phyloP scores from a whole-genome alignment of 2,113 vertebrate genomes.

The Martes martes region DNA sequence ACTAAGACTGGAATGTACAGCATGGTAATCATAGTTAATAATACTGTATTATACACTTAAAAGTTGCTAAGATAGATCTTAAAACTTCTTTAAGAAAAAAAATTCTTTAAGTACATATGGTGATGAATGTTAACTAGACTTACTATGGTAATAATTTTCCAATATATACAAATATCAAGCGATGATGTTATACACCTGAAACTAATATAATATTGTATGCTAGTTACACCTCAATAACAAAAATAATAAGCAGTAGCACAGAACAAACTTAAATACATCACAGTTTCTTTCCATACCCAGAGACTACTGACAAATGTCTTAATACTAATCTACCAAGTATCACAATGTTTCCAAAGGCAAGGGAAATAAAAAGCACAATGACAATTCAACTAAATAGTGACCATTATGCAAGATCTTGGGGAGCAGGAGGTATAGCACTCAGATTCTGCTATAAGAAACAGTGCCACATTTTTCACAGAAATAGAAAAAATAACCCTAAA shows the following conservation, averaged over 20 bases:
- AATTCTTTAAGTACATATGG: background rate
- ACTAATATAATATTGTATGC: background rate
- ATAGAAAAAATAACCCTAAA: background rate
- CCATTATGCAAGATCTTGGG: background rate
- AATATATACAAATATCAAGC: background rate
- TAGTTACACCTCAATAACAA: background rate
- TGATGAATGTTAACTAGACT: background rate
- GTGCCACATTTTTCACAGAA: background rate
- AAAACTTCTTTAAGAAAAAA: background rate
- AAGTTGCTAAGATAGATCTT: background rate
- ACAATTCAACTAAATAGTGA: background rate
- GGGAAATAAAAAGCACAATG: background rate
- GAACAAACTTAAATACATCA: background rate
- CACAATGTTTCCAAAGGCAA: background rate
- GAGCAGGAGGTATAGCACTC: background rate
- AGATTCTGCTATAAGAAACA: background rate
- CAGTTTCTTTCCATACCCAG: background rate
- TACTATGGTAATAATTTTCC: background rate
- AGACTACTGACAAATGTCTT: background rate
- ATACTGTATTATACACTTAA: background rate
- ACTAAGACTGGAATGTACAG: background rate
- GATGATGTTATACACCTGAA: background rate
- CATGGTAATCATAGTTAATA: background rate
- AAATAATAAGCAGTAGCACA: background rate
- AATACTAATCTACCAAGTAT: background rate